Evolutionary conservation across 2,888 invertebrate genomes (phyloP).

Genomic region (Liodrosophila aerea): DNA sequence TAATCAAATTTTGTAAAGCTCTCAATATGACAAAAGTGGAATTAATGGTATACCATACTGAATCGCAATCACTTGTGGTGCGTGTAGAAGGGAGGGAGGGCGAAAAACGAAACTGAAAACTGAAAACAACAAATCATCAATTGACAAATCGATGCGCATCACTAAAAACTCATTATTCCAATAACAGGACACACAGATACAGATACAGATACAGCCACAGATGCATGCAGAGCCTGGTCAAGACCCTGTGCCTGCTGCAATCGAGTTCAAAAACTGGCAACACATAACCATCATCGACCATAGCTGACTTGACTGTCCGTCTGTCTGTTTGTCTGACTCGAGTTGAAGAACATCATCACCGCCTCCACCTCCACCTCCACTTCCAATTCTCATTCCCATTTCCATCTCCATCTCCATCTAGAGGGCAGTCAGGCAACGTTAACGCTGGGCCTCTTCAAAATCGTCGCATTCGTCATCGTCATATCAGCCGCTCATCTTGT

Average conservation of each 20-base stretch:
- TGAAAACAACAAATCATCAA: conserved; percentile 73
- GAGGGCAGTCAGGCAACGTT: conserved; percentile 50
- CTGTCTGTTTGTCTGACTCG: conserved; percentile 23
- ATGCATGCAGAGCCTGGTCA: conserved; percentile 12
- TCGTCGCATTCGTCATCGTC: conserved; percentile 74
- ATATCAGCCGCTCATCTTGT: conserved; percentile 75
- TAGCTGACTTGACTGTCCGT: conserved; percentile 10
- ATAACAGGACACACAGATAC: conserved; percentile 72
- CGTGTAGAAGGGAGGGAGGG: neutral
- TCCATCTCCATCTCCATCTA: conserved; percentile 1
- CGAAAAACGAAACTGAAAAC: conserved; percentile 29
- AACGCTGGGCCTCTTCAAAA: conserved; percentile 54
- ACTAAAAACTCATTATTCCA: conserved; percentile 77
- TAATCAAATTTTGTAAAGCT: conserved; percentile 66
- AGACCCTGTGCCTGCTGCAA: conserved; percentile 12
- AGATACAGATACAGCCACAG: conserved; percentile 2
- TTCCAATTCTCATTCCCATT: conserved; percentile 2
- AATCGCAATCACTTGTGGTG: conserved; percentile 40
- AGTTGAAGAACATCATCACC: conserved; percentile 44
- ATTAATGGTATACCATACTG: conserved; percentile 67
- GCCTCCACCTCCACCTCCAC: conserved; percentile 41
- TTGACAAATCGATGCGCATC: conserved; percentile 79
- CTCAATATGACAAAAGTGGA: conserved; percentile 72
- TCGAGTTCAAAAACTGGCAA: conserved; percentile 28
- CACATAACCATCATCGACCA: conserved; percentile 53